A percentile compares a stretch with the other conserved stretches of the same genome.
phyloP scores from a whole-genome alignment of 2,888 invertebrate genomes.

The Bhutanitis thaidina region DNA sequence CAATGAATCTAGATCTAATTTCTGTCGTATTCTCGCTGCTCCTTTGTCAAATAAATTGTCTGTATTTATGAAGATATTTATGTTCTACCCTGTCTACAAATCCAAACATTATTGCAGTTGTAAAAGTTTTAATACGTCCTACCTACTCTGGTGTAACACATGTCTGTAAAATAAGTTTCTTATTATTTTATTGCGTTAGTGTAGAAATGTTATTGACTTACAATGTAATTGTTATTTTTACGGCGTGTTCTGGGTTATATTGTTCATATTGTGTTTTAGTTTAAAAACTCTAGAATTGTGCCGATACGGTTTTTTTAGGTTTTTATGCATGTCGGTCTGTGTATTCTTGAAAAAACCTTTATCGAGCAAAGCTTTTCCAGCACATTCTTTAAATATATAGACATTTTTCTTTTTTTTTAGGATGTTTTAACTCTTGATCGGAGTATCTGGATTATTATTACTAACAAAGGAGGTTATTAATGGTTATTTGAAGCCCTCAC shows the following conservation, averaged over 20 bases:
- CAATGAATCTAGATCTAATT: slow-evolving; percentile 10
- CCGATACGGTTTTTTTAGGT: too few relatives aligned
- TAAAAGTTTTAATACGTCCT: slow-evolving; percentile 11
- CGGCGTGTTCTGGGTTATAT: neutral
- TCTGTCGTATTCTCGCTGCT: slow-evolving; percentile 1
- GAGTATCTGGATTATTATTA: too few relatives aligned
- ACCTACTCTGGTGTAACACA: slow-evolving; percentile 13
- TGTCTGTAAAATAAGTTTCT: slow-evolving; percentile 12
- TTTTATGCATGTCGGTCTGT: too few relatives aligned
- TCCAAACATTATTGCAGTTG: slow-evolving; percentile 18
- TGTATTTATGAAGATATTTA: slow-evolving; percentile 19
- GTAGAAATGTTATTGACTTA: slow-evolving; percentile 9
- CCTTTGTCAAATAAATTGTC: slow-evolving; percentile 18
- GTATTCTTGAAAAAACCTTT: too few relatives aligned
- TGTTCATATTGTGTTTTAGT: too few relatives aligned
- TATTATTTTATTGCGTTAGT: slow-evolving; percentile 12
- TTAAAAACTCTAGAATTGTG: too few relatives aligned
- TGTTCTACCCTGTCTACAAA: slow-evolving; percentile 16
- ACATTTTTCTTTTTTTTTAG: too few relatives aligned
- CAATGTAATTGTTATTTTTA: slow-evolving; percentile 15
- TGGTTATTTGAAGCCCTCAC: too few relatives aligned
- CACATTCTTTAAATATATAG: too few relatives aligned
- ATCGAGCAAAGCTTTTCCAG: too few relatives aligned
- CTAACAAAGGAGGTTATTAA: too few relatives aligned
- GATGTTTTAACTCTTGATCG: too few relatives aligned